phyloP scores from a whole-genome alignment of 2,113 vertebrate genomes.

The Ceyx cyanopectus region DNA sequence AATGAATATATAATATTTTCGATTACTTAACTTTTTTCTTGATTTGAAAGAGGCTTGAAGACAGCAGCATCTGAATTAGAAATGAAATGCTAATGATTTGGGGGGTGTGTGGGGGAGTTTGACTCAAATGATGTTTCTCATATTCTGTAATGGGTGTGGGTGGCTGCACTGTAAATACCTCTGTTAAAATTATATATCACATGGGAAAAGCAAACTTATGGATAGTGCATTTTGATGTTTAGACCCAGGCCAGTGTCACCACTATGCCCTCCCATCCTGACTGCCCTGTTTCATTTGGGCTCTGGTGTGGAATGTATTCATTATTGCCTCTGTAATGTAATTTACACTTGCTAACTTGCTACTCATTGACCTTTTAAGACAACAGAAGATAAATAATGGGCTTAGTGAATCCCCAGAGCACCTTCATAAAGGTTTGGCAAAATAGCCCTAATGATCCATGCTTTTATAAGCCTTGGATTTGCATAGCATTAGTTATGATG shows the following conservation, averaged over 20 bases:
- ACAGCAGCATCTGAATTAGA: background rate
- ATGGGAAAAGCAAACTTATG: background rate
- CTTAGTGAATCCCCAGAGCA: background rate
- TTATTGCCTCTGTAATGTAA: background rate
- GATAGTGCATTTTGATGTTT: background rate
- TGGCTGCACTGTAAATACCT: background rate
- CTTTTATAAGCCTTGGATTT: background rate
- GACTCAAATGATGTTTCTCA: background rate
- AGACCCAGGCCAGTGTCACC: background rate
- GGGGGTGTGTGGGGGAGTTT: background rate
- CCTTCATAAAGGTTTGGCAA: background rate
- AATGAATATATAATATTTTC: background rate
- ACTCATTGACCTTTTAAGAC: slow-evolving; percentile 21
- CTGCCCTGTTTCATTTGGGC: background rate
- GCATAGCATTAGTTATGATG: background rate
- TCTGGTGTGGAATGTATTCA: background rate
- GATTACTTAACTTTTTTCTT: background rate
- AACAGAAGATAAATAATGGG: slow-evolving; percentile 2
- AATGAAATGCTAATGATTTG: slow-evolving; percentile 13
- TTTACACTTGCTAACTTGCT: slow-evolving; percentile 28
- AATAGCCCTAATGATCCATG: background rate
- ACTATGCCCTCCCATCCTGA: background rate
- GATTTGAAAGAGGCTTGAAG: background rate
- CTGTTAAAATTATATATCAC: background rate
- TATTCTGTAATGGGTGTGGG: background rate